Base-by-base conservation (phyloP, 2,113 vertebrate species). In the Oreochromis aureus region DNA sequence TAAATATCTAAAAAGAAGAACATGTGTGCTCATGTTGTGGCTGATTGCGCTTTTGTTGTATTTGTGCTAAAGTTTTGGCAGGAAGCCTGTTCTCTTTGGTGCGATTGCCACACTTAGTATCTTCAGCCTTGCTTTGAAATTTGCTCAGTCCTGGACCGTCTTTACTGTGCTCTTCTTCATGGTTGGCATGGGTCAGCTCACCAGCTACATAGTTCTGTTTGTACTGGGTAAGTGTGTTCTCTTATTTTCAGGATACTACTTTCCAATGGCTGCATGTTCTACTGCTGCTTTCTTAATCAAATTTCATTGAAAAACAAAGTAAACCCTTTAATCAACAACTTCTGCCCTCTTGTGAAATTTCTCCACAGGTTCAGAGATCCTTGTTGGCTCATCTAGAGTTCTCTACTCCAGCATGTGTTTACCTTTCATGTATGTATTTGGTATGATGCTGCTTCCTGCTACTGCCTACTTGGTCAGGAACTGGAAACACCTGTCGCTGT, bases 11-110 rank as follows among this genome's bases (percentile, higher is more conserved):
- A 61, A 61, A 32, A 61, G 51, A 63, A 15, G 10, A 46, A 16
- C 6, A 27, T 44, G 18, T 7, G 7, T 36, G 32, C 22, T 87
- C 34, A 9, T 46, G 48, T 22, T 41, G 36, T 22, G 12, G 2
- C 34, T 73, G 30, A 86, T 4, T 11, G 6, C 13, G 53, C 16
- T 58, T 22, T 58, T 53, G 66, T 78, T 53, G 58, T 69, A 6
- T 88, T 51, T 73, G 8, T 80, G 2, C 19, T 27, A 22, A 55
- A 94, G 94, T 69, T 88, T 94, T 63, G 94, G 94, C 66, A 91
- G 93, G 89, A 94, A 94, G 56, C 92, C 91, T 2, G 87, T 89
- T 5, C 63, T 94, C 15, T 92, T 94, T 0, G 51, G 87, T 4
- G 3, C 73, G n/a, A 76, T 87, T 2, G 2, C 16, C n/a, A 1